phyloP scores from a whole-genome alignment of 2,888 invertebrate genomes.

The Dorcus hopei region DNA sequence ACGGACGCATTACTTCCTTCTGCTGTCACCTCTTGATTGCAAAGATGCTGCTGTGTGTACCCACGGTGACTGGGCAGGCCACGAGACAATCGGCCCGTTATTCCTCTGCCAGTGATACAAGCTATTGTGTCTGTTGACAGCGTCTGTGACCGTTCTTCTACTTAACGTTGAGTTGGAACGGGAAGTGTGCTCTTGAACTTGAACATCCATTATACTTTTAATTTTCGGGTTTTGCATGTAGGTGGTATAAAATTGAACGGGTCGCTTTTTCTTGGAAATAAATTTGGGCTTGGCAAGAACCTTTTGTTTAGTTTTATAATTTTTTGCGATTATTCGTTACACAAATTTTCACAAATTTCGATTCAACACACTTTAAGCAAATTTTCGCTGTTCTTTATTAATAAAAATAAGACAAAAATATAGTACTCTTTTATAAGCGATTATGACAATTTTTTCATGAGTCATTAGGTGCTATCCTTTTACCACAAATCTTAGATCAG shows the following conservation, averaged over 20 bases:
- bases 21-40: constrained; percentile 26
- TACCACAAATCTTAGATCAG: no score
- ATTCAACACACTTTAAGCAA: no score
- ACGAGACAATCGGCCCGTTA: constrained; percentile 30
- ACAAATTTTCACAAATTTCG: no score
- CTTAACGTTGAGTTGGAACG: constrained; percentile 10
- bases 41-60: constrained; percentile 23
- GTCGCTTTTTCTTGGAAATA: neutral
- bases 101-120: constrained; percentile 29
- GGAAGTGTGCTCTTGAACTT: constrained; percentile 16
- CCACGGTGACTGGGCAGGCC: constrained; percentile 28
- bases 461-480: no score
- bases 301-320: no score
- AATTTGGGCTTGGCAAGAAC: constrained; percentile 2
- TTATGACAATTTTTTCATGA: no score
- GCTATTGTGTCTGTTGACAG: constrained; percentile 28
- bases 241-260: constrained; percentile 8
- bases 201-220: constrained; percentile 15
- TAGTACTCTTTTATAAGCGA: no score
- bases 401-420: no score
- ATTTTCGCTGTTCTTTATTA: no score
- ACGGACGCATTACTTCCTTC: constrained; percentile 34
- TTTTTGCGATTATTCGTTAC: no score
- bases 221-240: constrained; percentile 18
- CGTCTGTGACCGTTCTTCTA: constrained; percentile 7